Base-by-base conservation (phyloP, 2,888 invertebrate species). In the Tenodera sinensis region DNA sequence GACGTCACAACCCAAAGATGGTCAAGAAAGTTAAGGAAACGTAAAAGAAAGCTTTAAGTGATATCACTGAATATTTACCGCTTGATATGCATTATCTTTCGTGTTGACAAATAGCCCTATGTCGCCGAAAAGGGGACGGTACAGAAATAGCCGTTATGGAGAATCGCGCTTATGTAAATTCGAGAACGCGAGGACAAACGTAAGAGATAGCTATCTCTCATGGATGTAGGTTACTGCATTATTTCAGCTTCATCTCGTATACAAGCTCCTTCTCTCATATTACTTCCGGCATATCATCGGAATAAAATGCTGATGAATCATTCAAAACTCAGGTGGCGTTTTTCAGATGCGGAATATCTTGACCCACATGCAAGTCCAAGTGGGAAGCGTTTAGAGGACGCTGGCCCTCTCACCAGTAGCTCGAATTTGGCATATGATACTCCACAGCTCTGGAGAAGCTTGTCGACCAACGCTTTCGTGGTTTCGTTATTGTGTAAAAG, bases 221-320 rank as follows among this genome's bases (percentile, higher is more conserved):
- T 71, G 54, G 20, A 71, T 71, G 54, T 71, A 71, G 54, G 54
- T 71, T 71, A 71, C 54, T 71, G 54, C 54, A 71, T 71, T 71
- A 71, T 71, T 71, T 71, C 25, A 71, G 20, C 54, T 71, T 71
- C 54, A 71, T 71, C 54, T 71, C 25, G 20, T 8, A 71, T 71
- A 20, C 54, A 25, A 71, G 54, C 3, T 71, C 15, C 14, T 71
- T 71, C 54, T 71, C 6, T 25, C 54, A 71, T 20, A 71, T 71
- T 71, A 87, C 87, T 87, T 87, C 87, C 87, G 87, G 83, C 34
- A 87, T n/a, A 87, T 83, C 83, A 20, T 82, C n/a, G 28, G 28
- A 28, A 28, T 54, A n/a, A 25, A 27, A 34, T 34, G 87, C 82
- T 28, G 87, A 87, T 87, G 87, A 87, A 87, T 87, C 34, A 87